phyloP scores from a whole-genome alignment of 2,888 invertebrate genomes.

The Drosophila rellima region DNA sequence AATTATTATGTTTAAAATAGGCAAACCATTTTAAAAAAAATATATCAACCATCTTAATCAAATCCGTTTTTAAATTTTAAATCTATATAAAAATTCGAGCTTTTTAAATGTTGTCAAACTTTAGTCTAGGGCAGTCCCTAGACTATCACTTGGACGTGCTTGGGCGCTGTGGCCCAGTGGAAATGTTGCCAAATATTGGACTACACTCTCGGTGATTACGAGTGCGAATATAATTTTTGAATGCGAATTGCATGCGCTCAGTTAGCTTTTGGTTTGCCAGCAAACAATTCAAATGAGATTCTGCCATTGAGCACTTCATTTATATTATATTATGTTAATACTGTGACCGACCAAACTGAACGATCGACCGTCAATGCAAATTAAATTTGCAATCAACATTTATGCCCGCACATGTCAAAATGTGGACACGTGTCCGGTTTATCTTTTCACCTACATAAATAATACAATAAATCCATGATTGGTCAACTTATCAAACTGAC shows the following conservation, averaged over 20 bases:
- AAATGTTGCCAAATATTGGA: slow-evolving; percentile 40
- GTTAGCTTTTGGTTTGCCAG: slow-evolving; percentile 50
- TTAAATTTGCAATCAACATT: slow-evolving; percentile 57
- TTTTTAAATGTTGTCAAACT: no score
- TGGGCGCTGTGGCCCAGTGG: background rate
- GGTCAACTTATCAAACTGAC: slow-evolving; percentile 20
- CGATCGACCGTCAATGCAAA: slow-evolving; percentile 52
- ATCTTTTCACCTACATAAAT: slow-evolving; percentile 21
- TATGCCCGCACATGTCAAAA: slow-evolving; percentile 6
- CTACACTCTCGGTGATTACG: slow-evolving; percentile 15
- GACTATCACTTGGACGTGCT: background rate
- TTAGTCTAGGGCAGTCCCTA: slow-evolving; percentile 9
- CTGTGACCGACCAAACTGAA: slow-evolving; percentile 13
- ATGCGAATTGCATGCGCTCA: slow-evolving; percentile 27
- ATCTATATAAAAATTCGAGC: no score
- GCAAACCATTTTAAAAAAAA: no score
- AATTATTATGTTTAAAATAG: no score
- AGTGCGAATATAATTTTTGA: slow-evolving; percentile 45
- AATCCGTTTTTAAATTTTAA: no score
- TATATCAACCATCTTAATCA: no score
- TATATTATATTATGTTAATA: slow-evolving; percentile 63
- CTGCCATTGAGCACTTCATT: slow-evolving; percentile 58
- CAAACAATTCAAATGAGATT: slow-evolving; percentile 65
- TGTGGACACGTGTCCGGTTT: slow-evolving; percentile 31
- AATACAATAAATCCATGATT: slow-evolving; percentile 20